These are phyloP conservation scores for Misgurnus anguillicaudatus DNA, from an alignment of 2,113 vertebrate genomes.

Conservation along the genomic window DNA sequence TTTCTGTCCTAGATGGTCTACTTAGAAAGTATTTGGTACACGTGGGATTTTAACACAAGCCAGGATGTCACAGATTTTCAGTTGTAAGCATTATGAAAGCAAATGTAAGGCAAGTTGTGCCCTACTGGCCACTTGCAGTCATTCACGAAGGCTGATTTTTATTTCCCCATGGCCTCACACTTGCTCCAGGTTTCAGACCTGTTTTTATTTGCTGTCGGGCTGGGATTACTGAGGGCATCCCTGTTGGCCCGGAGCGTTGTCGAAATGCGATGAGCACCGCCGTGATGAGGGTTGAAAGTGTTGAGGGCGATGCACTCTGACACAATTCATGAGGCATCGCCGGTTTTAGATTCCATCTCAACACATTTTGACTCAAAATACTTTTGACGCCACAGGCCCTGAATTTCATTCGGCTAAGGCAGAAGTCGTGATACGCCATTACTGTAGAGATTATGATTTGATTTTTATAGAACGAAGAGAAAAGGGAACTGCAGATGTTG, in stretches of 20 bases:
- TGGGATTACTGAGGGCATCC: constrained; percentile 21
- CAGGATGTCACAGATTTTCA: background rate
- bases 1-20: constrained; percentile 9
- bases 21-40: constrained; percentile 24
- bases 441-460: background rate
- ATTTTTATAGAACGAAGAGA: background rate
- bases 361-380: constrained; percentile 9
- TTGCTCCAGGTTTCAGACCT: constrained; percentile 1
- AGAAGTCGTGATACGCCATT: background rate
- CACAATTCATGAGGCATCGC: constrained; percentile 38
- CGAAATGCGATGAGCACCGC: background rate
- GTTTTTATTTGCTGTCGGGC: constrained; percentile 26
- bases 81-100: constrained; percentile 22
- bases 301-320: constrained; percentile 26
- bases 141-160: background rate
- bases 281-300: background rate
- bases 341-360: constrained; percentile 31
- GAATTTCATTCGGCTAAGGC: background rate
- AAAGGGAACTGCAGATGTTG: background rate
- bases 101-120: constrained; percentile 6
- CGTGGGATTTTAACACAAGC: background rate
- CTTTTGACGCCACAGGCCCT: background rate
- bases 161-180: constrained; percentile 31
- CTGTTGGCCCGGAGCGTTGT: background rate
- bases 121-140: constrained; percentile 9